A percentile compares a stretch with the other conserved stretches of the same genome.
phyloP scores from a whole-genome alignment of 2,113 vertebrate species.

The Desmodus rotundus region DNA sequence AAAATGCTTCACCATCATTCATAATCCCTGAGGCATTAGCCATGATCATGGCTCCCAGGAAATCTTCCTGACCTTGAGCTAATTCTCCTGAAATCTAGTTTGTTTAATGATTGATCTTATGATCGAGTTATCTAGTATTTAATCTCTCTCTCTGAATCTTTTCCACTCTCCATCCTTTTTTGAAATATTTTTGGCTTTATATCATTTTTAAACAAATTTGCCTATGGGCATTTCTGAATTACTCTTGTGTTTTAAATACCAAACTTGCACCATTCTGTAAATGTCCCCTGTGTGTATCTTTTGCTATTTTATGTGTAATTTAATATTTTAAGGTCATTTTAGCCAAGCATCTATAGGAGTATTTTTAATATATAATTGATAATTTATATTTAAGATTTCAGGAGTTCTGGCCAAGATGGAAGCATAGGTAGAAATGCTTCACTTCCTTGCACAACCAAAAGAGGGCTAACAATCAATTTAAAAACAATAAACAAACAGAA shows the following conservation, averaged over 20 bases:
- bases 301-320: not conserved
- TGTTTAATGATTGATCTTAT: slow-evolving; percentile 8
- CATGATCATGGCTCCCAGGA: not conserved
- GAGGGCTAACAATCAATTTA: too few relatives aligned
- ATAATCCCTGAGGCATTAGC: not conserved
- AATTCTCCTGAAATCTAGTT: not conserved
- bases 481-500: too few relatives aligned
- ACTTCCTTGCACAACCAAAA: too few relatives aligned
- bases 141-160: not conserved
- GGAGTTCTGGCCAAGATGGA: too few relatives aligned
- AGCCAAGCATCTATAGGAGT: not conserved
- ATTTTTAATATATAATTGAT: not conserved
- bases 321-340: not conserved
- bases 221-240: not conserved
- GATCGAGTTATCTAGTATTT: not conserved
- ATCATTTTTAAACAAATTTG: slow-evolving; percentile 32
- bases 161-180: not conserved
- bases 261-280: not conserved
- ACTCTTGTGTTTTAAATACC: slow-evolving; percentile 10
- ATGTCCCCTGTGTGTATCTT: not conserved
- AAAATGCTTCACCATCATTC: not conserved
- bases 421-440: too few relatives aligned
- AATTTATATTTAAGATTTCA: not conserved
- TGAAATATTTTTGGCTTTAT: not conserved
- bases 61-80: not conserved